Percentiles rank a stretch among this genome's conserved stretches.
phyloP scores from a whole-genome alignment of 2,888 invertebrate genomes.

The Lacanobia oleracea region DNA sequence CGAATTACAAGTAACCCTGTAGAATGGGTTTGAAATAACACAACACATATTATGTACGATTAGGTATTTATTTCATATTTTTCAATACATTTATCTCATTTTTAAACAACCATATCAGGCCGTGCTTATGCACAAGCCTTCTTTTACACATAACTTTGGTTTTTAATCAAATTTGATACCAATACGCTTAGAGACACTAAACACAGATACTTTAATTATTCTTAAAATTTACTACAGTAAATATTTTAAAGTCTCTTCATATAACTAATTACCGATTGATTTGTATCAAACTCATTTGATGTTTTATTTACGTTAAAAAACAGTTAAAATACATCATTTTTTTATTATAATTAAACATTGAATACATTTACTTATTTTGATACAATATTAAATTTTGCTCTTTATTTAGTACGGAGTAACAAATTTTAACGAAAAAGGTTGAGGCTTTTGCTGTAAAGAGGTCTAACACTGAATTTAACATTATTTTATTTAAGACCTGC shows the following conservation, averaged over 20 bases:
- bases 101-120: slow-evolving; percentile 78
- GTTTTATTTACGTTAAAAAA: slow-evolving; percentile 76
- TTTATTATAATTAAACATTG: slow-evolving; percentile 79
- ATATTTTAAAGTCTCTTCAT: slow-evolving; percentile 80
- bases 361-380: slow-evolving; percentile 80
- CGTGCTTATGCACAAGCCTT: slow-evolving; percentile 63
- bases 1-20: too few relatives aligned
- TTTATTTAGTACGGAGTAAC: slow-evolving; percentile 79
- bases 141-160: slow-evolving; percentile 73
- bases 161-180: slow-evolving; percentile 68
- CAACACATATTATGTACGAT: slow-evolving; percentile 74
- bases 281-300: slow-evolving; percentile 70
- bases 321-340: slow-evolving; percentile 79
- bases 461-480: slow-evolving; percentile 43
- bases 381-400: slow-evolving; percentile 72
- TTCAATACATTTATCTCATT: slow-evolving; percentile 80
- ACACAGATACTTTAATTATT: slow-evolving; percentile 78
- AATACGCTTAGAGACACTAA: slow-evolving; percentile 72
- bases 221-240: slow-evolving; percentile 80
- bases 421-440: slow-evolving; percentile 70
- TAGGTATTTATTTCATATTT: slow-evolving; percentile 82
- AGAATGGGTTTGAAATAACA: slow-evolving; percentile 30
- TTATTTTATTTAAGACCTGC: slow-evolving; percentile 27
- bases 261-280: slow-evolving; percentile 74
- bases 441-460: slow-evolving; percentile 55